A percentile compares a stretch with the other conserved stretches of the same genome.
Conservation (phyloP, 2,113 vertebrate species). For the Chrysemys picta region DNA sequence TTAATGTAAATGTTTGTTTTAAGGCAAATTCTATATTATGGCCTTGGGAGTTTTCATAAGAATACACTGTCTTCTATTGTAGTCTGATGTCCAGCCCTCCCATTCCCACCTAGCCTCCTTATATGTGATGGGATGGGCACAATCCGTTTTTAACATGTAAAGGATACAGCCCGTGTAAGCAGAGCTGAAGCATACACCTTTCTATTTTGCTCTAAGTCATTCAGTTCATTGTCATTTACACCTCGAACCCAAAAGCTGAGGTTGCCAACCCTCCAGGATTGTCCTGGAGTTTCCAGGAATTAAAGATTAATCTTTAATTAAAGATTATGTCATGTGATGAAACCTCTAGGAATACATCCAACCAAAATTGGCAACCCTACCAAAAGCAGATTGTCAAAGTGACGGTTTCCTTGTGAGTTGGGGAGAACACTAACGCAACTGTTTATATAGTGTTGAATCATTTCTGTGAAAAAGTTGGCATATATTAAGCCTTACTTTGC, state of each 20-base stretch:
- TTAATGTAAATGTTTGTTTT: not conserved
- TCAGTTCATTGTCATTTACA: not conserved
- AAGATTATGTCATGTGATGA: not conserved
- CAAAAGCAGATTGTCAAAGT: not conserved
- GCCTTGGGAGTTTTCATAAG: not conserved
- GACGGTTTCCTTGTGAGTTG: not conserved
- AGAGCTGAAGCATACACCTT: not conserved
- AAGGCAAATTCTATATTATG: not conserved
- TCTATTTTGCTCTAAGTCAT: not conserved
- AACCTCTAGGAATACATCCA: not conserved
- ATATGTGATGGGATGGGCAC: not conserved
- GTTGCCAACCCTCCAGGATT: not conserved
- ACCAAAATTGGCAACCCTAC: not conserved
- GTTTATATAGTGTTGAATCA: accelerated
- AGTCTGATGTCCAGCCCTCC: not conserved
- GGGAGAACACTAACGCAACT: not conserved
- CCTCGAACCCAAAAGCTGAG: not conserved
- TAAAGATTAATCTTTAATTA: not conserved
- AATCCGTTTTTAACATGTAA: not conserved
- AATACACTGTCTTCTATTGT: not conserved
- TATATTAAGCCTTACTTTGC: not conserved
- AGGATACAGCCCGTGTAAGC: not conserved
- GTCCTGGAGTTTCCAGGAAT: not conserved
- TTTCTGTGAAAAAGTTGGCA: not conserved
- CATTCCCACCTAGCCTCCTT: accelerated